Percentiles rank a stretch among this genome's conserved stretches.
Conservation (phyloP, 2,888 invertebrate species). For the Amphimallon solstitiale region DNA sequence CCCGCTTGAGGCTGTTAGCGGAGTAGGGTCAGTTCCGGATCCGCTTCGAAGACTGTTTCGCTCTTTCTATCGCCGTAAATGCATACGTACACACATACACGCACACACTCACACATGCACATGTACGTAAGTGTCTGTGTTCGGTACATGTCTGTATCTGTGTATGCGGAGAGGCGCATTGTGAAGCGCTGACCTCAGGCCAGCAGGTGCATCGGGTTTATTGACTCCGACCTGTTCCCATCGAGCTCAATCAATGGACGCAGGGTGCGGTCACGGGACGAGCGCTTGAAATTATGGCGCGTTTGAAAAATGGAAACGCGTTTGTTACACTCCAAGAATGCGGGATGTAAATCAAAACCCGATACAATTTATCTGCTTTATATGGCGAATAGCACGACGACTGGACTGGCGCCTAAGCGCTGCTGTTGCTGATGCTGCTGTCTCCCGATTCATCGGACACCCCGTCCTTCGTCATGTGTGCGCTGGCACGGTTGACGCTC, state of each 20-base stretch:
- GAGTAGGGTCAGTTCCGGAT: constrained; percentile 50
- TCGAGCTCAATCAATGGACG: constrained; percentile 54
- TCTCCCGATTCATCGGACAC: constrained; percentile 45
- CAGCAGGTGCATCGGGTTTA: constrained; percentile 65
- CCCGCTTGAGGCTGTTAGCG: constrained; percentile 25
- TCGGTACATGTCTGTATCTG: constrained; percentile 20
- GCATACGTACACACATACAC: constrained; percentile 8
- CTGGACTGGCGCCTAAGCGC: constrained; percentile 57
- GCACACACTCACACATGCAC: constrained; percentile 4
- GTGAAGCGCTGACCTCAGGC: constrained; percentile 61
- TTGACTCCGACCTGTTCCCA: constrained; percentile 60
- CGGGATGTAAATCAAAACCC: constrained; percentile 64
- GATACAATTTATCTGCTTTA: constrained; percentile 63
- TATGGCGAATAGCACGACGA: constrained; percentile 57
- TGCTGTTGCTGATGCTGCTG: no score
- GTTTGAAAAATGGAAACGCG: constrained; percentile 62
- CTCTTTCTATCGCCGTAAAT: constrained; percentile 9
- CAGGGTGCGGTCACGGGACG: constrained; percentile 48
- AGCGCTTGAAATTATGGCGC: constrained; percentile 52
- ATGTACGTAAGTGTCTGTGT: constrained; percentile 16
- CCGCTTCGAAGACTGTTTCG: constrained; percentile 39
- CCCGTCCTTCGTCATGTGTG: constrained; percentile 36
- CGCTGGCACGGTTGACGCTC: no score
- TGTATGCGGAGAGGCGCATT: constrained; percentile 45
- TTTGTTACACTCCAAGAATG: constrained; percentile 61